Percentiles rank a stretch among this genome's conserved stretches.
Conservation (phyloP, 2,888 invertebrate genomes). For the Homarus gammarus region DNA sequence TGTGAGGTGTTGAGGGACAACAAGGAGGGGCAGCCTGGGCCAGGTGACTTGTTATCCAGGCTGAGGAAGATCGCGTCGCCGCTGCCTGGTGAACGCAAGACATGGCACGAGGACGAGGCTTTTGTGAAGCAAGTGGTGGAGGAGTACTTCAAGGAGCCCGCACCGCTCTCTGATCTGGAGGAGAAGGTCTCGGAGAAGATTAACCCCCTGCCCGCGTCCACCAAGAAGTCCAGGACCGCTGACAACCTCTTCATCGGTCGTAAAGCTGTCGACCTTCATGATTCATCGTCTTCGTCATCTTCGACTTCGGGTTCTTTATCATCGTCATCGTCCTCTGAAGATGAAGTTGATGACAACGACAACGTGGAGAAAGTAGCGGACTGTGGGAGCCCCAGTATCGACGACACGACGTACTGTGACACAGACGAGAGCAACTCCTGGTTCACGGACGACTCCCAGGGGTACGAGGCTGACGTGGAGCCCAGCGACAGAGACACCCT, state of each 20-base stretch:
- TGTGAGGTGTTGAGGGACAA: background rate
- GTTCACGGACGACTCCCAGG: constrained; percentile 65
- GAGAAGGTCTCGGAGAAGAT: background rate
- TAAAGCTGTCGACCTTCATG: background rate
- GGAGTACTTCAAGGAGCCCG: constrained; percentile 70
- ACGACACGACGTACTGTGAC: constrained; percentile 61
- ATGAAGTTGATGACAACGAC: background rate
- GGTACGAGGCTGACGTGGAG: constrained; percentile 70
- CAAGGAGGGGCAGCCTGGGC: background rate
- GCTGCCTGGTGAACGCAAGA: constrained; percentile 33
- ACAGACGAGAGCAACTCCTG: constrained; percentile 60
- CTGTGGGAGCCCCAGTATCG: constrained; percentile 40
- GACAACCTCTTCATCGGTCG: background rate
- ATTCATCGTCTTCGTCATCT: constrained; percentile 18
- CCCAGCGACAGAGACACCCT: constrained; percentile 53
- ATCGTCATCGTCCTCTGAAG: background rate
- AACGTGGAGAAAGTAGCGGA: background rate
- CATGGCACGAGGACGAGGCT: constrained; percentile 66
- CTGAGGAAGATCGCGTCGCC: background rate
- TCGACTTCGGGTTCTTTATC: background rate
- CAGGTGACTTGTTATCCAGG: background rate
- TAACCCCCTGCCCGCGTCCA: background rate
- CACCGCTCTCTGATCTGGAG: constrained; percentile 41
- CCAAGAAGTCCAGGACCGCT: background rate
- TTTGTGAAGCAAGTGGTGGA: constrained; percentile 70